Conservation (phyloP, 2,113 vertebrate genomes). For the Dicrurus megarhynchus region DNA sequence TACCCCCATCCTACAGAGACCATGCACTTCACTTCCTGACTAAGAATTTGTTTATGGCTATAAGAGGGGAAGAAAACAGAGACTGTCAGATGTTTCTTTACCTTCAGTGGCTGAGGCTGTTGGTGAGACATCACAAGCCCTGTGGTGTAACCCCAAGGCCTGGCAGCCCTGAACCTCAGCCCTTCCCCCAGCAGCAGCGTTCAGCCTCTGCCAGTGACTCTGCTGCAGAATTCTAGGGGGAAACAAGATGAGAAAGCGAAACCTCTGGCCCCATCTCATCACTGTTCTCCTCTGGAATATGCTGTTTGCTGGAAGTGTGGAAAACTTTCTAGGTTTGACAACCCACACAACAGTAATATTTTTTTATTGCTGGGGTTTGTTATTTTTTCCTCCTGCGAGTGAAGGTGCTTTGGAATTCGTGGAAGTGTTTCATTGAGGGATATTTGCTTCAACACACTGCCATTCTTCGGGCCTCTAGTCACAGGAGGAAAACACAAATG, state of each 20-base stretch:
- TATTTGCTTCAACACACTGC: not conserved
- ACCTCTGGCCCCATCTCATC: not conserved
- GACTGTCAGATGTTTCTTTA: not conserved
- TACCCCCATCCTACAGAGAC: not conserved
- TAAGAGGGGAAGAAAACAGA: not conserved
- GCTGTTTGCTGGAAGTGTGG: not conserved
- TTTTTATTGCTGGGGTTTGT: not conserved
- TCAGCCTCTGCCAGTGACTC: not conserved
- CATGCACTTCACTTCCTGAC: not conserved
- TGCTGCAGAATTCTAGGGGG: not conserved
- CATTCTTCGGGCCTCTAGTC: not conserved
- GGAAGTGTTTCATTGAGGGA: not conserved
- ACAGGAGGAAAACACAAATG: not conserved
- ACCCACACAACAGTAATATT: accelerated
- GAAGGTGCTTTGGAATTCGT: not conserved
- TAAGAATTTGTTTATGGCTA: not conserved
- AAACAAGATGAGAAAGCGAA: not conserved
- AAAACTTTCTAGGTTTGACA: not conserved
- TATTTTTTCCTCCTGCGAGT: accelerated
- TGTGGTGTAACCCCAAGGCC: not conserved
- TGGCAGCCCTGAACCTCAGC: not conserved
- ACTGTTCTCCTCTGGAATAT: not conserved
- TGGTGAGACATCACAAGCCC: not conserved
- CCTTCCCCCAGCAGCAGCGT: accelerated
- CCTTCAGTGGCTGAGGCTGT: not conserved